Evolutionary conservation across 2,113 vertebrate species (phyloP).

Genomic region (Vanacampus margaritifer): DNA sequence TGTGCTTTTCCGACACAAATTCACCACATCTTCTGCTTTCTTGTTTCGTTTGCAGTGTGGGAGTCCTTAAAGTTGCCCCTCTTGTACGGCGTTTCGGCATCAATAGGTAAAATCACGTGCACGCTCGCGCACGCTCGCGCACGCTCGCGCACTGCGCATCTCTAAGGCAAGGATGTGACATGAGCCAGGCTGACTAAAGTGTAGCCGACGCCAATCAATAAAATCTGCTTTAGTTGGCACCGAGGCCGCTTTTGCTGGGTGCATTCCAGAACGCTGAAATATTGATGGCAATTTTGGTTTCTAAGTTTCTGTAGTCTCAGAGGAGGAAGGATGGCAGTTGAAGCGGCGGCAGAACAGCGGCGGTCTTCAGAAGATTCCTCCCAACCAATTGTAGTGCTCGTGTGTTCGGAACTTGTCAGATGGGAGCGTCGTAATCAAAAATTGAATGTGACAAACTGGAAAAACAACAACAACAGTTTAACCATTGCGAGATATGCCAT

Average conservation of each 20-base stretch:
- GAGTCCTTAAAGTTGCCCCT: constrained; percentile 90
- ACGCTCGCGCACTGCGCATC: too few relatives aligned
- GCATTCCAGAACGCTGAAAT: not conserved
- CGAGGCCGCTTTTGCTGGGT: not conserved
- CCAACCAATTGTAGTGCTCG: not conserved
- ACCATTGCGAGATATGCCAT: too few relatives aligned
- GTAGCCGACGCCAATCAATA: constrained; percentile 6
- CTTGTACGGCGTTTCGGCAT: constrained; percentile 82
- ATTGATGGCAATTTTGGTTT: not conserved
- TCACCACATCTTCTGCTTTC: not conserved
- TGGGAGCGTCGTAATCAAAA: too few relatives aligned
- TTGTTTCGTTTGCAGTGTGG: constrained; percentile 75
- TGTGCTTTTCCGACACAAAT: not conserved
- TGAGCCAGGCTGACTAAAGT: not conserved
- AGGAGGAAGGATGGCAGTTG: not conserved
- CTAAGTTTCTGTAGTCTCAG: not conserved
- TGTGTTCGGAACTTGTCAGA: not conserved
- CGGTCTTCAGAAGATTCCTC: not conserved
- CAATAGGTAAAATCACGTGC: constrained; percentile 63
- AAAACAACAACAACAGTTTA: too few relatives aligned
- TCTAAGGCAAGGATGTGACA: constrained; percentile 1
- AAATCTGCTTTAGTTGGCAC: constrained; percentile 5
- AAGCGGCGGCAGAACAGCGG: too few relatives aligned
- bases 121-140: not conserved
- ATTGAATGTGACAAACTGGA: too few relatives aligned